Evolutionary conservation across 2,888 invertebrate genomes (phyloP).

Genomic region (Himalopsyche anomala): DNA sequence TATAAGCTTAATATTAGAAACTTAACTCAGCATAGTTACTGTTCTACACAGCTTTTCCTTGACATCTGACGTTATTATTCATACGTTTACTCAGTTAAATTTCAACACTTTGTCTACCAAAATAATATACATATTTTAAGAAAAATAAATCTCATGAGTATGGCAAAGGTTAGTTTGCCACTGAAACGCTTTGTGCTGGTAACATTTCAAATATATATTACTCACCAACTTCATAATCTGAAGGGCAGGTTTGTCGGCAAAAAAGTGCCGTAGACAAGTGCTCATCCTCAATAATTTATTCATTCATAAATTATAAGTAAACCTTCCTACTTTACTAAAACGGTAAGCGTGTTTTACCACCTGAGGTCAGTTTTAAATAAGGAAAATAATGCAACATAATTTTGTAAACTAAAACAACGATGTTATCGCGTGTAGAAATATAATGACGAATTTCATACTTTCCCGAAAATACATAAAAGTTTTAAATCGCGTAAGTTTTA

Average conservation of each 20-base stretch:
- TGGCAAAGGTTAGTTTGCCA: neutral
- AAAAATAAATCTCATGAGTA: neutral
- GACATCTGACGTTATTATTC: too few species aligned
- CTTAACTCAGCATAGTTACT: too few species aligned
- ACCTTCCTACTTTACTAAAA: slow-evolving; percentile 3
- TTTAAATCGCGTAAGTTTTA: too few species aligned
- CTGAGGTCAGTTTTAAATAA: neutral
- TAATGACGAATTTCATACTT: too few species aligned
- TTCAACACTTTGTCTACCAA: too few species aligned
- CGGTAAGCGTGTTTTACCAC: neutral
- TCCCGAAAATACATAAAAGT: too few species aligned
- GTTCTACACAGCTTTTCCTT: too few species aligned
- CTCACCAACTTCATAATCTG: neutral
- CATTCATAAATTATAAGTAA: slow-evolving; percentile 39
- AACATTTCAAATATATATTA: neutral
- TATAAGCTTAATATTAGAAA: too few species aligned
- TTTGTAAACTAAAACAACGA: too few species aligned
- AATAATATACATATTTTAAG: neutral
- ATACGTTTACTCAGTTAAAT: too few species aligned
- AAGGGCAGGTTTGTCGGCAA: neutral
- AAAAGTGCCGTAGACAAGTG: slow-evolving; percentile 31
- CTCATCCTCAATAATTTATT: slow-evolving; percentile 13
- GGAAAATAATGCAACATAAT: too few species aligned
- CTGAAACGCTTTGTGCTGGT: neutral
- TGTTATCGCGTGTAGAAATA: too few species aligned